Conservation (phyloP, 2,888 invertebrate genomes). For the Plagiodera versicolora region DNA sequence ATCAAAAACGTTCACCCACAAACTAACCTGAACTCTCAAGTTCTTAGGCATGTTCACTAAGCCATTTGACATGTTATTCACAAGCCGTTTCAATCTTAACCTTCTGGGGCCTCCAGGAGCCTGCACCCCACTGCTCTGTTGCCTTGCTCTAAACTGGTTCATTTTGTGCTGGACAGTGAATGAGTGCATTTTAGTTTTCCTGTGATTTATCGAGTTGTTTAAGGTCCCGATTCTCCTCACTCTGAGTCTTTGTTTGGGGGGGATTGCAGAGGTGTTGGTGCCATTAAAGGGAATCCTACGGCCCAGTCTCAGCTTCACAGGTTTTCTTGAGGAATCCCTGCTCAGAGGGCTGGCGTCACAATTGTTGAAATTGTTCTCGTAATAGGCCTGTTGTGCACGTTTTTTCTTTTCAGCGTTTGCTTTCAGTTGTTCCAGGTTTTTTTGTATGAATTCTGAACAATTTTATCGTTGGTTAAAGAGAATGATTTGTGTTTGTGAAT, state of each 20-base stretch:
- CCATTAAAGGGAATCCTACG: constrained; percentile 29
- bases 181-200: neutral
- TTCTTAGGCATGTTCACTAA: constrained; percentile 18
- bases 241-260: constrained; percentile 23
- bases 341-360: constrained; percentile 31
- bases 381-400: constrained; percentile 38
- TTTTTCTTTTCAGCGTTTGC: constrained; percentile 34
- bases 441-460: constrained; percentile 21
- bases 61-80: constrained; percentile 8
- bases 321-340: constrained; percentile 23
- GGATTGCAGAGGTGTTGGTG: constrained; percentile 32
- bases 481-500: neutral
- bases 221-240: constrained; percentile 2
- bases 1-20: no score
- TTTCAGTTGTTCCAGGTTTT: constrained; percentile 34
- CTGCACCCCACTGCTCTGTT: neutral
- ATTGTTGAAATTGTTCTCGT: constrained; percentile 24
- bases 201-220: constrained; percentile 11
- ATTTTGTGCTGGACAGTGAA: constrained; percentile 16
- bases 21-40: constrained; percentile 32
- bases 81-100: constrained; percentile 16
- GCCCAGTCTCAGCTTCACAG: constrained; percentile 40
- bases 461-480: neutral
- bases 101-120: constrained; percentile 10
- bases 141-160: constrained; percentile 19